Evolutionary conservation across 2,113 vertebrate species (phyloP), one percentile per base, ranked within the genome.

Genomic region (Paratilapia polleni): DNA sequence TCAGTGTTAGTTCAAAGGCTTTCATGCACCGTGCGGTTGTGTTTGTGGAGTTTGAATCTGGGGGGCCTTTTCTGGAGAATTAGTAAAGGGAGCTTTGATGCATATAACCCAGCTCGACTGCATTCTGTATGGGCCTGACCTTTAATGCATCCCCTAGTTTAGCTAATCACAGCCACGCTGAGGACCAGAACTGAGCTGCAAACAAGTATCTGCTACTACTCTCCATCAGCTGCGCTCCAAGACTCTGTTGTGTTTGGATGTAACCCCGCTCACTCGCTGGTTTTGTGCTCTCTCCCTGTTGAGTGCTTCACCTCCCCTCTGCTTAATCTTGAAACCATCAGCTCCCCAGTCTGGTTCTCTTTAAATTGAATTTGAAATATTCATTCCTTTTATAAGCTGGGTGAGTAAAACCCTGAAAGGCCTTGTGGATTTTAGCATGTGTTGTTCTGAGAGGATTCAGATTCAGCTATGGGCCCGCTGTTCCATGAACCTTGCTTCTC

Each of bases 291-390:
- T 87, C 82, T 83, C 81, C 47, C 22, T 75, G 81, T 66, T 77
- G 31, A 86, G 77, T 78, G 81, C 74, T 83, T 83, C 75, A 47
- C 77, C 83, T 89, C 87, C 60, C 64, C 56, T 78, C 58, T 8
- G 75, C 77, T 86, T 89, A 85, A 94, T 92, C 78, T 91, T 83
- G 80, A 77, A 93, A 91, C 80, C 90, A 93, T 92, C 91, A 86
- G 86, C 60, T 87, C 60, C 49, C 66, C 78, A 36, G 78, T 91
- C 86, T 85, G 86, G 26, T 92, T 90, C 83, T 86, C 79, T 85
- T 84, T 90, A 86, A 86, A 91, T 57, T 84, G 64, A 83, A 89
- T 86, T 82, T 34, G 76, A 93, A 89, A 86, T 88, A 80, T 80
- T 82, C 1, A 22, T 87, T 83, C 77, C 78, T 81, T 88, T 70